Base-by-base conservation (phyloP, 2,797 vertebrate genomes). In the Sebastes iracundus region DNA sequence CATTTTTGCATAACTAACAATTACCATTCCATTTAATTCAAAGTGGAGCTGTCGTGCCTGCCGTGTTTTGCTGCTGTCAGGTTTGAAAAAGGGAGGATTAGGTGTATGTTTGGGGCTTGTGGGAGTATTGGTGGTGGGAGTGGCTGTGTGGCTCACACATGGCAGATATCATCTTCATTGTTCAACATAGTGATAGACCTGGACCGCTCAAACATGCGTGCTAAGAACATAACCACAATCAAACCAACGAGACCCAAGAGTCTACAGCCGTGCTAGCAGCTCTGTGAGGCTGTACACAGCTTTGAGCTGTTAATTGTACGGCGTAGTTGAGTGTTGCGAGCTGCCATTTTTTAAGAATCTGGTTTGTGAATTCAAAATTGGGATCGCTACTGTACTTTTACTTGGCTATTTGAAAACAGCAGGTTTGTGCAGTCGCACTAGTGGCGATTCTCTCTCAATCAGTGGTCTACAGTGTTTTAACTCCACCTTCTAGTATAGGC, bases 1-100 rank as follows among this genome's bases (percentile, higher is more conserved):
- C 8, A 66, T 38, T 60, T 79, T 67, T 71, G 46, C 59, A 28
- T 20, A 64, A 46, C 7, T 3, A 22, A 33, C 16, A 67, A 22
- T 68, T 63, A 49, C 13, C 30, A 55, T 53, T 61, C 35, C 18
- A 64, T 56, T 70, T 52, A 7, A 46, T 79, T 33, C 27, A 61
- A 42, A 58, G 63, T 55, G 23, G 49, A 65, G 52, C 18, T n/a
- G 38, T 28, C 22, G 49, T 58, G 72, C 62, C 59, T 66, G 42
- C 53, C 77, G 72, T 77, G 79, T 85, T 79, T 73, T 71, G 62
- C 33, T 76, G 75, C 56, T 72, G 38, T 77, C 58, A 62, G 32
- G 28, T 12, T 4, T 56, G 46, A 71, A 81, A 55, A 11, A 28
- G 69, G 69, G 33, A 65, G 38, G 61, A 28, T 70, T 72, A 53